Evolutionary conservation across 2,113 vertebrate species (phyloP).

Genomic region (Pipa parva): DNA sequence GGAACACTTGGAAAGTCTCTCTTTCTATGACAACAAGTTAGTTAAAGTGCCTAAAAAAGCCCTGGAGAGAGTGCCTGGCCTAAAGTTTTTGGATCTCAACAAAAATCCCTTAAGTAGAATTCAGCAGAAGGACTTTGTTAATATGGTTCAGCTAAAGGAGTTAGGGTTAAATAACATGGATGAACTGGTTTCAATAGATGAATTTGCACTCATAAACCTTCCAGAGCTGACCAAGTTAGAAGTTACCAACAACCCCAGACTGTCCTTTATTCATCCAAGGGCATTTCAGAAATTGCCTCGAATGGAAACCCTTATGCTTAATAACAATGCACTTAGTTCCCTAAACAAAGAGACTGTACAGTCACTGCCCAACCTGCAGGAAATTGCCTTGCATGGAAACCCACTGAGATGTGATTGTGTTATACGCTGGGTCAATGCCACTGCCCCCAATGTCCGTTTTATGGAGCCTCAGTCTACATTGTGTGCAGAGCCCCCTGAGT

Average conservation of each 20-base stretch:
- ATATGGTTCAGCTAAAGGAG: slow-evolving; percentile 89
- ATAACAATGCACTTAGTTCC: slow-evolving; percentile 91
- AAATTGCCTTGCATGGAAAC: slow-evolving; percentile 92
- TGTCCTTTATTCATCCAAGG: slow-evolving; percentile 89
- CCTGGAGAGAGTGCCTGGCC: slow-evolving; percentile 72
- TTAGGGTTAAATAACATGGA: slow-evolving; percentile 91
- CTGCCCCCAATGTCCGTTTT: slow-evolving; percentile 73
- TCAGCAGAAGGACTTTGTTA: slow-evolving; percentile 76
- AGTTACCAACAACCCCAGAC: slow-evolving; percentile 89
- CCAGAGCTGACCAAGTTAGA: slow-evolving; percentile 94
- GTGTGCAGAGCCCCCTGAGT: slow-evolving; percentile 87
- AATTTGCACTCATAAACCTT: slow-evolving; percentile 79
- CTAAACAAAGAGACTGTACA: slow-evolving; percentile 81
- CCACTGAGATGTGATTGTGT: slow-evolving; percentile 93
- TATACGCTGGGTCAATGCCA: slow-evolving; percentile 85
- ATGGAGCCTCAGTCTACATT: slow-evolving; percentile 91
- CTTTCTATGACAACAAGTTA: slow-evolving; percentile 85
- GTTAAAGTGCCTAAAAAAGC: slow-evolving; percentile 73
- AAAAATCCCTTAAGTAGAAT: slow-evolving; percentile 84
- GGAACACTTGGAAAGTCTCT: slow-evolving; percentile 80
- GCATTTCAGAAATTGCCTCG: slow-evolving; percentile 81
- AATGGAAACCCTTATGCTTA: slow-evolving; percentile 95
- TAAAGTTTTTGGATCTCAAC: slow-evolving; percentile 90
- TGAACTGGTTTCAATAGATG: slow-evolving; percentile 86
- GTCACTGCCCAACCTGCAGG: slow-evolving; percentile 85